phyloP scores from a whole-genome alignment of 2,797 vertebrate genomes.

The Alcedo quadribrachys region DNA sequence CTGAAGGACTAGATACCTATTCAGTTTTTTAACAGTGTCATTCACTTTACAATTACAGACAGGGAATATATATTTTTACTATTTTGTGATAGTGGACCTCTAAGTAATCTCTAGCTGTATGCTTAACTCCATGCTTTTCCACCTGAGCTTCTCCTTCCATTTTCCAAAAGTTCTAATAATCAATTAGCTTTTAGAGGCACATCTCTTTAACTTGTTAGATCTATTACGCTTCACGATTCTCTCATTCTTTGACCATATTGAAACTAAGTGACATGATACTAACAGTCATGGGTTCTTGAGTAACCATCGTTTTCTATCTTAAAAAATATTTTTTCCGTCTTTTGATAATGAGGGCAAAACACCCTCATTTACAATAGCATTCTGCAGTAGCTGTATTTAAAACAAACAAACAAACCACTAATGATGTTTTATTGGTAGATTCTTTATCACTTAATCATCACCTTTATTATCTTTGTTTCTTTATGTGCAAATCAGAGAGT shows the following conservation, averaged over 20 bases:
- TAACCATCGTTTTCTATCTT: not conserved
- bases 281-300: not conserved
- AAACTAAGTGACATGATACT: not conserved
- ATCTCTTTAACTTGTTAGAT: not conserved
- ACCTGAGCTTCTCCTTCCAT: not conserved
- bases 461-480: not conserved
- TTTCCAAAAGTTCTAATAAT: not conserved
- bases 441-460: not conserved
- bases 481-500: not conserved
- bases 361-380: not conserved
- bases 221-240: not conserved
- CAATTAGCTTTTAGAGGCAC: not conserved
- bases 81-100: not conserved
- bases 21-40: not conserved
- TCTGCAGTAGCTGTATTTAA: not conserved
- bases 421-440: not conserved
- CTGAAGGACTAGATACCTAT: not conserved
- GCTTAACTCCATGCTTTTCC: not conserved
- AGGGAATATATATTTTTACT: not conserved
- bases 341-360: not conserved
- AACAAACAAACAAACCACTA: not conserved
- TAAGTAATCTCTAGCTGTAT: not conserved
- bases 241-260: not conserved
- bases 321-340: conserved; percentile 10
- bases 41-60: not conserved